These are phyloP conservation scores for Cabera pusaria DNA, from an alignment of 2,888 invertebrate genomes.

Conservation along the genomic window DNA sequence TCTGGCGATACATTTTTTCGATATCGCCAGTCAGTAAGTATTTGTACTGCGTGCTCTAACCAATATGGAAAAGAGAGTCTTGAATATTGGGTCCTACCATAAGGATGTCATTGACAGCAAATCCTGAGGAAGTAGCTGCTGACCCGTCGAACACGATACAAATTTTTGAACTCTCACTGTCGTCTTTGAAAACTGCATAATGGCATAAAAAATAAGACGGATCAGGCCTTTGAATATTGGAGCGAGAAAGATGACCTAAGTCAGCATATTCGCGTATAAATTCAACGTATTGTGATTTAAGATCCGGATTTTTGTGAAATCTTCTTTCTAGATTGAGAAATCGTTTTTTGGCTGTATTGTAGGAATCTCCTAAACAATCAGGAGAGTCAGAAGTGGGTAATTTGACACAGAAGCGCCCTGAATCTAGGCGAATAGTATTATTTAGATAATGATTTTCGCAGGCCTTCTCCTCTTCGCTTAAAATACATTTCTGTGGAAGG, in stretches of 20 bases:
- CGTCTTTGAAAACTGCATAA: too few species aligned
- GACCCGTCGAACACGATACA: slow-evolving; percentile 8
- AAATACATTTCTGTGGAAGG: slow-evolving; percentile 17
- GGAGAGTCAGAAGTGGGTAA: slow-evolving; percentile 1
- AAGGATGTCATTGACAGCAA: too few species aligned
- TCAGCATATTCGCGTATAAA: slow-evolving; percentile 25
- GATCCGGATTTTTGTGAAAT: slow-evolving; percentile 11
- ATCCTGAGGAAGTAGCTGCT: neutral
- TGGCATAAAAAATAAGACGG: too few species aligned
- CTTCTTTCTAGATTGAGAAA: neutral
- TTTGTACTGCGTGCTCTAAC: neutral
- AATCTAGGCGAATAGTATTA: slow-evolving; percentile 4
- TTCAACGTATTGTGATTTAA: slow-evolving; percentile 19
- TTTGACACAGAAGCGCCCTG: slow-evolving; percentile 29
- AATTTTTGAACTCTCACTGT: neutral
- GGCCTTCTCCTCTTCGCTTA: too few species aligned
- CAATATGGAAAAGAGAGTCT: neutral
- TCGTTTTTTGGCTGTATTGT: neutral
- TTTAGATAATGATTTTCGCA: too few species aligned
- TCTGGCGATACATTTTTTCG: neutral
- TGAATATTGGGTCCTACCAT: neutral
- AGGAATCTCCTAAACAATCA: too few species aligned
- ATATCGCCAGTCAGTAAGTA: neutral
- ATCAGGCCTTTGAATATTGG: neutral
- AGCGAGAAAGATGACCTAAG: slow-evolving; percentile 17